A percentile compares a stretch with the other conserved stretches of the same genome.
Evolutionary conservation across 2,113 vertebrate genomes (phyloP).

Genomic region (Mungos mungo): DNA sequence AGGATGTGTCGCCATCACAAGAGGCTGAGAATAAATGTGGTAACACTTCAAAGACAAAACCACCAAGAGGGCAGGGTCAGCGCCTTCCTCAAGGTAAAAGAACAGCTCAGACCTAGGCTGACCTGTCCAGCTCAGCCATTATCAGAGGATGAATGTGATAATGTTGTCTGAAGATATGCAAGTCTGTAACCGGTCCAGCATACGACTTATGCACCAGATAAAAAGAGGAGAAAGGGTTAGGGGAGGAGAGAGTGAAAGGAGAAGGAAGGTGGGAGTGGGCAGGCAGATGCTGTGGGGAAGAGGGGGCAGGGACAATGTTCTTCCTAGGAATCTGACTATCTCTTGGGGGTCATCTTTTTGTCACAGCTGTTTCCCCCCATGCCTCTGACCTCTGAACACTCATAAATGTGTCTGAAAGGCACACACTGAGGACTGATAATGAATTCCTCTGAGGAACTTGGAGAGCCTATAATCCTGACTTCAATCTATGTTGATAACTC

Average conservation of each 20-base stretch:
- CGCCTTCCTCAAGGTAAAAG: not conserved
- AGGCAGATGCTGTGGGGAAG: not conserved
- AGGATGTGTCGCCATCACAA: not conserved
- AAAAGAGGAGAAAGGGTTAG: not conserved
- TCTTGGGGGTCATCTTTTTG: not conserved
- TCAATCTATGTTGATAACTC: not conserved
- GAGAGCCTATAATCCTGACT: not conserved
- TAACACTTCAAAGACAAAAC: not conserved
- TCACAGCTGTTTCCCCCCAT: not conserved
- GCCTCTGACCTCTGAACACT: not conserved
- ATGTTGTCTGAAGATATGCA: not conserved
- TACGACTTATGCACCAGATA: not conserved
- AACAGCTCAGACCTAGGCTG: not conserved
- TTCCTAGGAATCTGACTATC: conserved; percentile 5
- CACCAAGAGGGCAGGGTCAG: not conserved
- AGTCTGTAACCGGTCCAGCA: not conserved
- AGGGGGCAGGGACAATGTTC: not conserved
- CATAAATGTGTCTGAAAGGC: not conserved
- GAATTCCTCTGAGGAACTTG: not conserved
- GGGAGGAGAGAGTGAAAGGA: not conserved
- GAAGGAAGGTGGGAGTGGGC: fast-evolving
- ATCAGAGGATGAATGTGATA: not conserved
- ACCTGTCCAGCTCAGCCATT: not conserved
- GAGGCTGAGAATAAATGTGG: not conserved
- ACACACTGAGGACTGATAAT: not conserved